phyloP scores from a whole-genome alignment of 2,113 vertebrate species.

The Malurus cyaneus region DNA sequence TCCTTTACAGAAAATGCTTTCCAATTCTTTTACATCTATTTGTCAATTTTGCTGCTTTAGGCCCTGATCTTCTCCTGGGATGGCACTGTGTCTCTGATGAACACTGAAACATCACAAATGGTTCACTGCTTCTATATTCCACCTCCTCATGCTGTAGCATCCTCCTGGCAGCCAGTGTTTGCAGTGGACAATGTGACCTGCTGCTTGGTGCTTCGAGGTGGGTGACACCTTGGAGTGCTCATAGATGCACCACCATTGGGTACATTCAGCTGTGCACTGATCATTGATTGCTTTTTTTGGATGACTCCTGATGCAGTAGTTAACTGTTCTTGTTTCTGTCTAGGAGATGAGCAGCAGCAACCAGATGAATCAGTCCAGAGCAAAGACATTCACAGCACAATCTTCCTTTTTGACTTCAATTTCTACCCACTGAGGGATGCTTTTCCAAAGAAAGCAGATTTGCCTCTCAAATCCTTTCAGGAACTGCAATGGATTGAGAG shows the following conservation, averaged over 20 bases:
- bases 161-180: slow-evolving; percentile 79
- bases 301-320: background rate
- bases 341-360: slow-evolving; percentile 36
- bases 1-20: background rate
- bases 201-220: slow-evolving; percentile 81
- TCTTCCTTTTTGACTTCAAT: slow-evolving; percentile 70
- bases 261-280: background rate
- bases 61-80: slow-evolving; percentile 75
- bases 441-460: background rate
- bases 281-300: background rate
- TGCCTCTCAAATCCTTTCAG: background rate
- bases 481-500: slow-evolving; percentile 47
- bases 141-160: slow-evolving; percentile 15
- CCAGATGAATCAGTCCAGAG: background rate
- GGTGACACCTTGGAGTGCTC: background rate
- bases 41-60: slow-evolving; percentile 59
- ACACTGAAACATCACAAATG: slow-evolving; percentile 61
- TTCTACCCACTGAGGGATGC: slow-evolving; percentile 41
- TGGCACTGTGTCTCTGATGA: slow-evolving; percentile 76
- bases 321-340: background rate
- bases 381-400: background rate
- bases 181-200: slow-evolving; percentile 62
- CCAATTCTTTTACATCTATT: background rate
- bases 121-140: slow-evolving; percentile 75
- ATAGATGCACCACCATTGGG: background rate